A percentile compares a stretch with the other conserved stretches of the same genome.
phyloP scores from a whole-genome alignment of 2,797 vertebrate genomes.

The Limosa lapponica region DNA sequence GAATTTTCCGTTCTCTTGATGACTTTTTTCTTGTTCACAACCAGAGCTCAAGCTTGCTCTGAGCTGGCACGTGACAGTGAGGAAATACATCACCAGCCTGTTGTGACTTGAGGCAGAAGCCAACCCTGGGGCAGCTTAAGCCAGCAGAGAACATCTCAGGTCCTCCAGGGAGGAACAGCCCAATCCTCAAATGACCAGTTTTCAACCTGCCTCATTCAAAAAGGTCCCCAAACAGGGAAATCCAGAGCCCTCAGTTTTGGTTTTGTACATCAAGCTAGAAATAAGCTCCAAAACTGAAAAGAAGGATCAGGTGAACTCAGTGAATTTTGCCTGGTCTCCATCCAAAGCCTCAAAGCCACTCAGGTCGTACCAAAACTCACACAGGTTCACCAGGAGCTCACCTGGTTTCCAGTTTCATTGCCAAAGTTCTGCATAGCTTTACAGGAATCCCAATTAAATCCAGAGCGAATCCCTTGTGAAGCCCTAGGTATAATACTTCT shows the following conservation, averaged over 20 bases:
- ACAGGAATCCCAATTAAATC: not conserved
- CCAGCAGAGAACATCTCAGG: not conserved
- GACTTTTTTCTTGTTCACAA: not conserved
- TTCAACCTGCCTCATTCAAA: not conserved
- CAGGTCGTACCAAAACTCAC: not conserved
- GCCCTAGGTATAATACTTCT: not conserved
- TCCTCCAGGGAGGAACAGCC: not conserved
- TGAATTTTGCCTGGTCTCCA: not conserved
- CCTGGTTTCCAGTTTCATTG: slow-evolving; percentile 6
- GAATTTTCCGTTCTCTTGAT: not conserved
- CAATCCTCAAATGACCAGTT: not conserved
- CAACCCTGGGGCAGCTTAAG: not conserved
- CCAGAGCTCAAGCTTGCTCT: not conserved
- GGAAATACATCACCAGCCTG: not conserved
- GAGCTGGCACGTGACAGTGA: not conserved
- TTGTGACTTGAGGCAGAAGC: not conserved
- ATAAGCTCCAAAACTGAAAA: not conserved
- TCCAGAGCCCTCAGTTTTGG: not conserved
- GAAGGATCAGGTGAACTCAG: not conserved
- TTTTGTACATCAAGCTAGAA: not conserved
- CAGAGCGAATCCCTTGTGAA: slow-evolving; percentile 4
- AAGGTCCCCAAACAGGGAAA: not conserved
- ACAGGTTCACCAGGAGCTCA: slow-evolving; percentile 4
- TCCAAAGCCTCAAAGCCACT: not conserved
- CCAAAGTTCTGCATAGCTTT: not conserved